Evolutionary conservation across 2,888 invertebrate genomes (phyloP).

Genomic region (Diploptera punctata): DNA sequence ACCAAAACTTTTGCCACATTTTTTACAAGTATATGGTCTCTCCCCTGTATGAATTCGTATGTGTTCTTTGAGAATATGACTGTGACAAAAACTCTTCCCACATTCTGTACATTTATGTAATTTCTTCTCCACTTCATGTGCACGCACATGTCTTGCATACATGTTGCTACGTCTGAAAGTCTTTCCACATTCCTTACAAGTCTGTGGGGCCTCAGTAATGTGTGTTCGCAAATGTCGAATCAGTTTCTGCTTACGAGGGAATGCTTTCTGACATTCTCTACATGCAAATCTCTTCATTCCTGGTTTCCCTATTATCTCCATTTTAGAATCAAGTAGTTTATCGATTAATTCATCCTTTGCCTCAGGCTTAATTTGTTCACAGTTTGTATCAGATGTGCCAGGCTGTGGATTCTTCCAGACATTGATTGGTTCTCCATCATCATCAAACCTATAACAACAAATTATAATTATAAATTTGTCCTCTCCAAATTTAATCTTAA

Average conservation of each 20-base stretch:
- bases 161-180: slow-evolving; percentile 1
- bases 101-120: slow-evolving; percentile 1
- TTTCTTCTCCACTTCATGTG: neutral
- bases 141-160: slow-evolving; percentile 10
- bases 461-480: too few relatives aligned
- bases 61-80: slow-evolving; percentile 21
- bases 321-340: neutral
- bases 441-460: too few relatives aligned
- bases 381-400: neutral
- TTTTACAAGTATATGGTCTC: slow-evolving; percentile 7
- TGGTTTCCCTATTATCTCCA: neutral
- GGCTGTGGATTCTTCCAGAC: neutral
- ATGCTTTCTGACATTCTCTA: slow-evolving; percentile 1
- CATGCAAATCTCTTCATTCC: neutral
- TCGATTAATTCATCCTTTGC: too few relatives aligned
- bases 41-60: slow-evolving; percentile 21
- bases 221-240: slow-evolving; percentile 1
- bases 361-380: neutral
- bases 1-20: slow-evolving; percentile 24
- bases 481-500: too few relatives aligned
- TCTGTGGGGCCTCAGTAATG: neutral
- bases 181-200: slow-evolving; percentile 10
- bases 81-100: slow-evolving; percentile 23
- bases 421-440: neutral
- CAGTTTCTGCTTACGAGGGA: neutral